Percentiles rank a stretch among this genome's conserved stretches.
Evolutionary conservation across 2,113 vertebrate species (phyloP).

Genomic region (Garra rufa): DNA sequence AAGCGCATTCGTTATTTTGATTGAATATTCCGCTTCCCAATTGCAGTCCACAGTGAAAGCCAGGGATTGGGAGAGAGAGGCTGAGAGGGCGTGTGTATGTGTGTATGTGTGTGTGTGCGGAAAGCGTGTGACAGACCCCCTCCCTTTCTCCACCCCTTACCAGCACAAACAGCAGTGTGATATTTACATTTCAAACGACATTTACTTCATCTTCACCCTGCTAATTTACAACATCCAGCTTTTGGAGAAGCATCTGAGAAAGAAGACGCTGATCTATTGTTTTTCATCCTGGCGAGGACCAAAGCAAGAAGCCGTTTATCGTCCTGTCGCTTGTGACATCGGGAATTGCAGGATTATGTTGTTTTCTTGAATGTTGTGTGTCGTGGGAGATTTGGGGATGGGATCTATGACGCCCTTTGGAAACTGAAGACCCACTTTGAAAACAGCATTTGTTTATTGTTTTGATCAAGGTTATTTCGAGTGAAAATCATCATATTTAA

Average conservation of each 20-base stretch:
- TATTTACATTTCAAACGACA: conserved; percentile 36
- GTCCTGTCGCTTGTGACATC: neutral
- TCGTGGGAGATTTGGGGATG: neutral
- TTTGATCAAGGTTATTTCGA: conserved; percentile 3
- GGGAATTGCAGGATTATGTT: conserved; percentile 15
- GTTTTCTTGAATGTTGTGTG: neutral
- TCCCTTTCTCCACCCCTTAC: conserved; percentile 7
- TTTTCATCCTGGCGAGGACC: neutral
- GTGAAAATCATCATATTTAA: neutral
- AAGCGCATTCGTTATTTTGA: conserved; percentile 4
- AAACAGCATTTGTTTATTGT: neutral
- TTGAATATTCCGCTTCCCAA: neutral
- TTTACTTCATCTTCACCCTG: conserved; percentile 19
- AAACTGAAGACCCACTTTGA: conserved; percentile 17
- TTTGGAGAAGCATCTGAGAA: neutral
- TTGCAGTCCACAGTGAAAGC: conserved; percentile 31
- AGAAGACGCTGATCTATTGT: neutral
- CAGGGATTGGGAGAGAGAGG: neutral
- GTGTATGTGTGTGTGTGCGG: neutral
- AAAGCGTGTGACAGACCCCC: conserved; percentile 37
- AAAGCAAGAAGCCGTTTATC: neutral
- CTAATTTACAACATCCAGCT: neutral
- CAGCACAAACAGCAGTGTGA: conserved; percentile 42
- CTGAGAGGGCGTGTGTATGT: conserved; percentile 31
- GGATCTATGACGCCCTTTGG: conserved; percentile 31